Conservation (phyloP, 2,888 invertebrate species). For the Cosmopolites sordidus region DNA sequence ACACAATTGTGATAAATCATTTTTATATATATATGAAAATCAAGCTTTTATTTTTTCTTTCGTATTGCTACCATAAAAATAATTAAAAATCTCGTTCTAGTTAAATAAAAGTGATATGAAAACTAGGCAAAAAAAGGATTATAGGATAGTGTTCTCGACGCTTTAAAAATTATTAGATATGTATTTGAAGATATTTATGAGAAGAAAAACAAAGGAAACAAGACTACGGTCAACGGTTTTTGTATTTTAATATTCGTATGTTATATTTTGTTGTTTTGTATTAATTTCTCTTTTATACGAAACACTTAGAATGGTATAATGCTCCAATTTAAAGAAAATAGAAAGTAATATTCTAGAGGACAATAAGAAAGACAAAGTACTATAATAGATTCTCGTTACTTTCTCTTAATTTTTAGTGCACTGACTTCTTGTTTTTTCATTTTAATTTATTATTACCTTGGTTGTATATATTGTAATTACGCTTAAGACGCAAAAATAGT, state of each 20-base stretch:
- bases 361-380: slow-evolving; percentile 27
- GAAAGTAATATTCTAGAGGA: slow-evolving; percentile 27
- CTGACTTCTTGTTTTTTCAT: slow-evolving; percentile 12
- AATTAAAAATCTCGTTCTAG: slow-evolving; percentile 8
- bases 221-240: not conserved
- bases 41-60: slow-evolving; percentile 6
- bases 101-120: slow-evolving; percentile 17
- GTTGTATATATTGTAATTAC: slow-evolving; percentile 35
- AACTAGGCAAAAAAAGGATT: slow-evolving; percentile 4
- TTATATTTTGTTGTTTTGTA: slow-evolving; percentile 1
- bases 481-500: slow-evolving; percentile 32
- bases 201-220: slow-evolving; percentile 1
- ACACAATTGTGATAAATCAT: slow-evolving; percentile 9
- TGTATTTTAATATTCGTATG: not conserved
- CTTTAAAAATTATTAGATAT: slow-evolving; percentile 19
- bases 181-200: slow-evolving; percentile 16
- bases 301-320: not conserved
- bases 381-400: slow-evolving; percentile 7
- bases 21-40: not conserved
- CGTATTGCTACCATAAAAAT: not conserved
- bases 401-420: slow-evolving; percentile 12
- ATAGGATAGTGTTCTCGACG: slow-evolving; percentile 12
- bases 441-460: slow-evolving; percentile 29
- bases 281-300: not conserved
- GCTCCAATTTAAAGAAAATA: not conserved